These are phyloP conservation scores for Harmothoe impar DNA, from an alignment of 2,888 invertebrate species.

Conservation along the genomic window DNA sequence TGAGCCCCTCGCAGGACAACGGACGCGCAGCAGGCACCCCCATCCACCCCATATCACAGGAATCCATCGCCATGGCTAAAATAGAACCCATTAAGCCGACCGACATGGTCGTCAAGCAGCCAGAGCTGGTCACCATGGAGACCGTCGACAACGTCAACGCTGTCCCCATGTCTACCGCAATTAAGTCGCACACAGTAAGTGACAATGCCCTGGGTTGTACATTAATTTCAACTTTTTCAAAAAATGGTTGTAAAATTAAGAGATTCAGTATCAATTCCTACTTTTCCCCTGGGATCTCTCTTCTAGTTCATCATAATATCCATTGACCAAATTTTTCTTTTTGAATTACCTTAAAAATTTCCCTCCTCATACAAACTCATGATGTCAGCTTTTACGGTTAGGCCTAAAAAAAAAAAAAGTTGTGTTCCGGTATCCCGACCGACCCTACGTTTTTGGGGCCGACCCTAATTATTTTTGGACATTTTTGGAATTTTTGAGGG, in stretches of 20 bases:
- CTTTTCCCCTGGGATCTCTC: too few species aligned
- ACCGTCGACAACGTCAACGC: not conserved
- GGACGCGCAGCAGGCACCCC: not conserved
- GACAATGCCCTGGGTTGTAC: too few species aligned
- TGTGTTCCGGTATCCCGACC: too few species aligned
- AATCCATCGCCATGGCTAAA: conserved; percentile 11
- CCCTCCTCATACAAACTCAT: too few species aligned
- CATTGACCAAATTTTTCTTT: too few species aligned
- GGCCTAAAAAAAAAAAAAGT: too few species aligned
- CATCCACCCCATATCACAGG: not conserved
- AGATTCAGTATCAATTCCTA: not conserved
- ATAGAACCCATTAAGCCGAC: not conserved
- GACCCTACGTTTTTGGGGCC: too few species aligned
- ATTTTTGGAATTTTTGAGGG: too few species aligned
- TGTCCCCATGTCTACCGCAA: conserved; percentile 8
- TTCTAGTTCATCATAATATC: not conserved
- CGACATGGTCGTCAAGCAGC: not conserved
- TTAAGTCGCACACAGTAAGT: not conserved
- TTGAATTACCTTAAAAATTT: too few species aligned
- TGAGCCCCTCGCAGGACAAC: not conserved
- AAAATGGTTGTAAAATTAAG: not conserved
- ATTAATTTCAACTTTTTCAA: not conserved
- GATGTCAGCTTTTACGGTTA: too few species aligned
- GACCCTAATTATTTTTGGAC: too few species aligned
- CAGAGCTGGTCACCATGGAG: not conserved